Percentiles rank a stretch among this genome's conserved stretches.
Conservation (phyloP, 2,113 vertebrate species). For the Hemibagrus wyckioides region DNA sequence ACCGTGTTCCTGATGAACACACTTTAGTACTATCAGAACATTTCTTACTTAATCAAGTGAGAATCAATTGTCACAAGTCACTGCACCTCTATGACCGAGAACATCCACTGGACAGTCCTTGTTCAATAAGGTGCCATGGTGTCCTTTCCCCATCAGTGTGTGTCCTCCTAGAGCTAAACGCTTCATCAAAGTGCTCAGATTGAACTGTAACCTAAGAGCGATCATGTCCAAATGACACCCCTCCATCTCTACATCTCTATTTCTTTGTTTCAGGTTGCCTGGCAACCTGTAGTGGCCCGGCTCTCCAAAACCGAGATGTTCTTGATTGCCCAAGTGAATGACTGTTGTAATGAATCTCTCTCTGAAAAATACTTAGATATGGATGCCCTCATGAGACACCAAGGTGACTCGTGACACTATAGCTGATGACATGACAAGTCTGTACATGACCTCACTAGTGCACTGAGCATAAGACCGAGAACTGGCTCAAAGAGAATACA, state of each 20-base stretch:
- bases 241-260: constrained; percentile 51
- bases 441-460: not conserved
- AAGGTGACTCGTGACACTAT: constrained; percentile 41
- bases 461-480: not conserved
- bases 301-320: constrained; percentile 65
- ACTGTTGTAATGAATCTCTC: constrained; percentile 55
- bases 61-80: constrained; percentile 28
- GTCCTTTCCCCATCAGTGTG: not conserved
- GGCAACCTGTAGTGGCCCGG: constrained; percentile 59
- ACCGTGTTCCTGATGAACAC: not conserved
- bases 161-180: constrained; percentile 29
- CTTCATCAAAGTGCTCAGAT: constrained; percentile 41
- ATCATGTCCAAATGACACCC: constrained; percentile 52
- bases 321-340: constrained; percentile 67
- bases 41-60: constrained; percentile 34
- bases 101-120: constrained; percentile 22
- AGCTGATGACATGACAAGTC: constrained; percentile 28
- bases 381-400: constrained; percentile 1
- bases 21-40: not conserved
- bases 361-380: constrained; percentile 23
- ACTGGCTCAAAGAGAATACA: not conserved
- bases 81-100: not conserved
- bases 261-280: constrained; percentile 59
- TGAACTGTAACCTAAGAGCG: constrained; percentile 47
- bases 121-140: constrained; percentile 15